Evolutionary conservation across 2,797 vertebrate genomes (phyloP), one percentile per base, ranked within the genome.

Genomic region (Ctenochaetus hawaiiensis): DNA sequence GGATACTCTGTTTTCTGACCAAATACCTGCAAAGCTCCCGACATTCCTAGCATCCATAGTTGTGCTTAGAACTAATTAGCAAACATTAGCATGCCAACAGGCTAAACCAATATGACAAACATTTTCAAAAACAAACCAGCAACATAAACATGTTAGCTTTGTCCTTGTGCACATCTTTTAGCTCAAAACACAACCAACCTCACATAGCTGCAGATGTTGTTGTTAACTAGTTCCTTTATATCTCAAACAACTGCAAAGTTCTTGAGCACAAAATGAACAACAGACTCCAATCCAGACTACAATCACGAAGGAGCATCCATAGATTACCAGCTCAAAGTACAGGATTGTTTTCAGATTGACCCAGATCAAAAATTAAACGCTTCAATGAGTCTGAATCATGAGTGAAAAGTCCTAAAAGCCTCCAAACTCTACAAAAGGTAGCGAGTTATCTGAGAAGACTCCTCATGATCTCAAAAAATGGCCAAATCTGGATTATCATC

Each of bases 401-500:
- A 53, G 13, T 23, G 63, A 67, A 58, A 52, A 61, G 16, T 30
- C 17, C 8, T 48, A 26, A 62, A 52, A 34, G 30, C 37, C 34
- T 8, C n/a, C 23, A 54, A n/a, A 53, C n/a, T 58, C 1, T 16
- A 64, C 22, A 49, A 26, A 65, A 62, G 44, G 34, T 3, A 4
- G 11, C 23, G 47, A 68, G 12, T 53, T 43, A 57, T 57, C 53
- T 51, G 60, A 22, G 12, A 44, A 68, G 71, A 56, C 18, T 71
- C 41, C 60, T 43, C 41, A 16, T 48, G 18, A 77, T 77, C 48
- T 67, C 51, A 69, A 75, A 78, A 70, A 34, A 34, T 7, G 17
- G 56, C 13, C 44, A 26, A 69, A 80, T 61, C 8, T 2, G 63
- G 75, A 74, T 82, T 63, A 69, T 72, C 48, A 44, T 60, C 57